Base-by-base conservation (phyloP, 2,113 vertebrate species). In the Andinoacara biseriatus region DNA sequence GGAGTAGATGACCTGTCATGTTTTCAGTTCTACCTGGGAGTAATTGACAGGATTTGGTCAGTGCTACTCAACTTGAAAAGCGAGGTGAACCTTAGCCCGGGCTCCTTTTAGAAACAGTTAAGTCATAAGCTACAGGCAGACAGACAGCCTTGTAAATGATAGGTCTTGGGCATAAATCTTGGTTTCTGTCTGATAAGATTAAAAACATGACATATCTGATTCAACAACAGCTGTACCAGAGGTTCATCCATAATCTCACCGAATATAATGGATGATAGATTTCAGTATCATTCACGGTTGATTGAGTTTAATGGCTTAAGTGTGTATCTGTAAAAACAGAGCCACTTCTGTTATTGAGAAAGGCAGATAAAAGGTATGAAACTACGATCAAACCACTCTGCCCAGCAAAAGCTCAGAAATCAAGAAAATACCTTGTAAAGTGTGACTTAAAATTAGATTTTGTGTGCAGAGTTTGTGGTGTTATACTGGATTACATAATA, bases 111-210 rank as follows among this genome's bases (percentile, higher is more conserved):
- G 33, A 3, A 8, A 72, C 35, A 82, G 35, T 62, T 58, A 26
- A 40, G 78, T 65, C 54, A 60, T 11, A 22, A 61, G 29, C 67
- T 81, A 29, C 11, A 58, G 35, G 72, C 43, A 54, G 14, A 74
- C 5, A 20, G 6, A 46, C 22, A 38, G 33, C 15, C 13, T 75
- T 75, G 59, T 56, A 54, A 76, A 4, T 20, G 38, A 74, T 22
- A 49, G 17, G 5, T 60, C 22, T 58, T 65, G 31, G 79, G 49
- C 29, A 63, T 69, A 80, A 90, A 85, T 80, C 49, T 69, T 46
- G n/a, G 8, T 81, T 35, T 83, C 61, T 77, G 59, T 52, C 46
- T 54, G 88, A 92, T 89, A 82, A 89, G 79, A 83, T 85, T 88
- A 77, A 80, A 82, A 83, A 80, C 1, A n/a, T 0, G 3, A 33